These are phyloP conservation scores for Cryptoleucopteryx plumbea DNA, from an alignment of 2,113 vertebrate species.

Conservation along the genomic window DNA sequence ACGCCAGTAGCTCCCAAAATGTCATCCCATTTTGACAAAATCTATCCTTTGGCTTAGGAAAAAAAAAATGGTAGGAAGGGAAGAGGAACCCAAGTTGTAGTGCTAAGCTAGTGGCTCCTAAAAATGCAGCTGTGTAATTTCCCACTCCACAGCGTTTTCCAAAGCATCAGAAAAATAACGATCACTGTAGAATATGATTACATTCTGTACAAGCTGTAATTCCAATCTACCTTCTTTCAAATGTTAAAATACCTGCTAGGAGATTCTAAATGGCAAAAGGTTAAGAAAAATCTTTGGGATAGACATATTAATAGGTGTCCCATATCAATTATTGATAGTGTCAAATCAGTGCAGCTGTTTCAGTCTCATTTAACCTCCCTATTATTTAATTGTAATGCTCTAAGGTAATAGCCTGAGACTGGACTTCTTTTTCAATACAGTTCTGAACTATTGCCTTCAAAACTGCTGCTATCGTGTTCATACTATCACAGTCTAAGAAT, in stretches of 20 bases:
- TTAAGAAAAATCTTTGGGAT: background rate
- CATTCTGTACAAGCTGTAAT: background rate
- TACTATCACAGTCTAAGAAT: background rate
- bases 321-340: conserved; percentile 10
- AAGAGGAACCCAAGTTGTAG: background rate
- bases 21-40: background rate
- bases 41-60: background rate
- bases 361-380: background rate
- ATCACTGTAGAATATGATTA: background rate
- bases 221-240: background rate
- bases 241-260: background rate
- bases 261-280: background rate
- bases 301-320: background rate
- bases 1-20: background rate
- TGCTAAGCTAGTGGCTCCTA: background rate
- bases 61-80: background rate
- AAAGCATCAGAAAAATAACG: fast-evolving
- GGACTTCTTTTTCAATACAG: background rate
- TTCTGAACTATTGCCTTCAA: background rate
- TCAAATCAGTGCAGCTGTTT: background rate
- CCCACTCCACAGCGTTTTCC: background rate
- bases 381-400: background rate
- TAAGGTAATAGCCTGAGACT: background rate
- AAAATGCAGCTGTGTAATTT: background rate
- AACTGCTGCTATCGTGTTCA: background rate